Evolutionary conservation across 2,888 invertebrate genomes (phyloP), one percentile per base, ranked within the genome.

Genomic region (Drosophila flavopinicola): DNA sequence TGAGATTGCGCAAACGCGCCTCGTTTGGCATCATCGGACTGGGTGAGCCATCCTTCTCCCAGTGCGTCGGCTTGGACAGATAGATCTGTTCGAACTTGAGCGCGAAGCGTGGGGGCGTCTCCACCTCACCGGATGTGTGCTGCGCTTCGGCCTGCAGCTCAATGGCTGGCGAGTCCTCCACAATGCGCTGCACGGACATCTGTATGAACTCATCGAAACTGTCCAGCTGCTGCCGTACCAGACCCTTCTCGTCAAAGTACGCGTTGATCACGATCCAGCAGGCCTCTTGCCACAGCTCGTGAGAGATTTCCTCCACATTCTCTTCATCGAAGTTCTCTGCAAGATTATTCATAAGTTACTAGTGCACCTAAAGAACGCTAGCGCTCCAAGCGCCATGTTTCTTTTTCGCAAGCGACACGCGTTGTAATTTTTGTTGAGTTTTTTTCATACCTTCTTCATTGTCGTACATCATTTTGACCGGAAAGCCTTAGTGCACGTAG

Each of bases 21-120:
- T 99, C 99, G 89, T 99, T 99, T 0, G 99, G 99, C 98, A 99
- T 99, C 99, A 99, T 99, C 60, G 99, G 98, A 58, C 97, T 97
- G 10, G 99, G 99, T 0, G 99, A 98, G 89, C 99, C 99, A 93
- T 99, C 99, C 92, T 99, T 99, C 91, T 99, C 99, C 99, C 99
- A 99, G 93, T 99, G 99, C 6, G 99, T 99, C 1, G 99, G 99
- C 91, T 99, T 99, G 0, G 99, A 99, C 39, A 99, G 91, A 90
- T 99, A 99, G 90, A 99, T 99, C 92, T 99, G 99, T 91, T 99
- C 99, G 92, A 99, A 99, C 92, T 99, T 99, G 6, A 99, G 91
- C 32, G 97, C 92, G 92, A 98, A 99, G 66, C 96, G 94, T 0
- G 98, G 96, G 1, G 97, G 97, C 51, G 94, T 95, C 92, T 98